Evolutionary conservation across 2,888 invertebrate species (phyloP), one percentile per base, ranked within the genome.

Genomic region (Volucella bombylans): DNA sequence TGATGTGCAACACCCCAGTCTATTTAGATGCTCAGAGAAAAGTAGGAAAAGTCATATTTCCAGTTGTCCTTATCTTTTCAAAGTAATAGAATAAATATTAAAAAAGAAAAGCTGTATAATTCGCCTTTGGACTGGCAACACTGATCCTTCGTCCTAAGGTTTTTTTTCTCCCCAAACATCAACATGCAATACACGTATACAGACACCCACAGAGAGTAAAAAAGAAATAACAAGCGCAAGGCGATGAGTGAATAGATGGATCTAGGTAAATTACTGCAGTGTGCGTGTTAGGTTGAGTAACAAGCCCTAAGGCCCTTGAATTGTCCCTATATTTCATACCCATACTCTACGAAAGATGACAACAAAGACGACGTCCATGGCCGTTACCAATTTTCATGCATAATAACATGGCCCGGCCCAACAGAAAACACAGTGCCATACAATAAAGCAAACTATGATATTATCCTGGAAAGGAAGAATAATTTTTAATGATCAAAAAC

Each of bases 401-500:
- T 45, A 65, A 52, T 43, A 73, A 57, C 39, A 14, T 47, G 15
- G 45, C 23, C 54, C 41, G 31, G 45, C 43, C 50, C 23, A 68
- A 54, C 43, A 68, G 54, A n/a, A 71, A 12, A 47, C 38, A 82
- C 39, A 57, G 38, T n/a, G 12, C 72, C 31, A 71, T 49, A 82
- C 64, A 67, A 67, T 67, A 43, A 31, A 57, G 50, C 15, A 18
- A 50, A 52, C 67, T 67, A 64, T 23, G 18, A 3, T 23, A 23
- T 78, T 78, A 64, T 71, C 69, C 69, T 64, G 50, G 10, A 55
- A 62, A 47, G 59, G 69, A 79, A 76, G 69, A 71, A 79, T 55
- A 74, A 79, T 83, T 83, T 83, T 83, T 83, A 83, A 83, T 83
- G 83, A 83, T 83, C 79, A 65, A 65, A 78, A 83, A 79, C 73